A percentile compares a stretch with the other conserved stretches of the same genome.
Evolutionary conservation across 2,113 vertebrate species (phyloP).

Genomic region (Antennarius striatus): DNA sequence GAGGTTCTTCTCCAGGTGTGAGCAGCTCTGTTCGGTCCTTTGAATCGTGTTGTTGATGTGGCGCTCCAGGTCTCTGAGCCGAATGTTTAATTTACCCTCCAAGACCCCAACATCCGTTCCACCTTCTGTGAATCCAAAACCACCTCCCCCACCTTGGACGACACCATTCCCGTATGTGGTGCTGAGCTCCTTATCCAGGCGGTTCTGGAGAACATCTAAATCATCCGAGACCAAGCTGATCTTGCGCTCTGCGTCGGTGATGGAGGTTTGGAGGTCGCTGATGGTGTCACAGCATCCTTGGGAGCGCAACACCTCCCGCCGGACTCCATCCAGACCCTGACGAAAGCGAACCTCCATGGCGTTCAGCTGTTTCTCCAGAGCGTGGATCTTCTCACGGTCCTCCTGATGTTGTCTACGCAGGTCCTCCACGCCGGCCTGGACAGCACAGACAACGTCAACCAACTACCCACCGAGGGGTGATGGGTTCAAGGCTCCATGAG

Average conservation of each 20-base stretch:
- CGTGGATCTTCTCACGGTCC: constrained; percentile 83
- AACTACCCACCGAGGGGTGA: too few relatives aligned
- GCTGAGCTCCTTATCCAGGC: constrained; percentile 68
- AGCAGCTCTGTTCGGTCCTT: constrained; percentile 70
- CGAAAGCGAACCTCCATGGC: constrained; percentile 79
- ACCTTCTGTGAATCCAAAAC: neutral
- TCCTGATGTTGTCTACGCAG: constrained; percentile 83
- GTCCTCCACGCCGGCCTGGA: constrained; percentile 79
- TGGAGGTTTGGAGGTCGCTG: constrained; percentile 62
- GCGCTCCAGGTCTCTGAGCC: constrained; percentile 80
- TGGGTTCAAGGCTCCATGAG: too few relatives aligned
- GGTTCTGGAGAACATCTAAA: constrained; percentile 71
- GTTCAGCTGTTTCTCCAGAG: constrained; percentile 86
- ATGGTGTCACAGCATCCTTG: constrained; percentile 75
- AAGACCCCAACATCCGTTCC: constrained; percentile 24
- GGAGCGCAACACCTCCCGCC: constrained; percentile 61
- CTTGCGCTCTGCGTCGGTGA: constrained; percentile 81
- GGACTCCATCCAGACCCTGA: constrained; percentile 75
- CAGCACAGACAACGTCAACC: neutral
- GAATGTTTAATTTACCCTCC: constrained; percentile 66
- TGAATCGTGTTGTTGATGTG: constrained; percentile 80
- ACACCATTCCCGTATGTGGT: neutral
- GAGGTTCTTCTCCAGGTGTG: constrained; percentile 66
- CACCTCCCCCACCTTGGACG: constrained; percentile 13
- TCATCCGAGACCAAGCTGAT: constrained; percentile 74